These are phyloP conservation scores for Anolis apletophallus DNA, from an alignment of 2,797 vertebrate species.

Conservation along the genomic window DNA sequence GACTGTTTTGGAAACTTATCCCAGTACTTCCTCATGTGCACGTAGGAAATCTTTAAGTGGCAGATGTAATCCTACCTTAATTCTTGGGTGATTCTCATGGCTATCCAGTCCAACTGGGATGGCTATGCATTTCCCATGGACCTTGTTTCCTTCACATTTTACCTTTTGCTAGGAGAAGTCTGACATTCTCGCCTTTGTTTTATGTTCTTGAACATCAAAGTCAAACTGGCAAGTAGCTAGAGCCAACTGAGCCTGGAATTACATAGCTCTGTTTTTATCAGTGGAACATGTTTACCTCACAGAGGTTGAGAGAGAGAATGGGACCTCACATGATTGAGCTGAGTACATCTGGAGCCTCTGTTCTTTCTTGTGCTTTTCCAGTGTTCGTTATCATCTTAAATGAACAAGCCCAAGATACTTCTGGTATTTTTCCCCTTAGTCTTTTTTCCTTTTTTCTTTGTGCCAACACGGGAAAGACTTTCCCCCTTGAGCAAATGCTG, in stretches of 20 bases:
- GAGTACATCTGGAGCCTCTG: conserved; percentile 36
- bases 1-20: conserved; percentile 13
- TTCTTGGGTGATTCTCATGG: not conserved
- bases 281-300: conserved; percentile 46
- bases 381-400: conserved; percentile 21
- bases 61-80: rapidly evolving
- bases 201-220: not conserved
- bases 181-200: conserved; percentile 12
- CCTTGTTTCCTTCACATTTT: not conserved
- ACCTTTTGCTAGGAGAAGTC: not conserved
- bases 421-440: conserved; percentile 12
- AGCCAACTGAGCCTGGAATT: conserved; percentile 13
- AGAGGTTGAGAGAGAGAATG: conserved; percentile 38
- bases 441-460: conserved; percentile 25
- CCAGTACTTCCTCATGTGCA: not conserved
- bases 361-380: conserved; percentile 47
- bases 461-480: conserved; percentile 21
- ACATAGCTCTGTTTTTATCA: conserved; percentile 46
- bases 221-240: conserved; percentile 9
- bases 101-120: not conserved
- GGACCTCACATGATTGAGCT: conserved; percentile 23
- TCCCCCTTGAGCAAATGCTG: conserved; percentile 31
- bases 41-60: conserved; percentile 3
- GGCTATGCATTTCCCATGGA: not conserved
- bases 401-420: conserved; percentile 2